These are phyloP conservation scores for Zalophus californianus DNA, from an alignment of 2,797 vertebrate genomes.

Conservation along the genomic window DNA sequence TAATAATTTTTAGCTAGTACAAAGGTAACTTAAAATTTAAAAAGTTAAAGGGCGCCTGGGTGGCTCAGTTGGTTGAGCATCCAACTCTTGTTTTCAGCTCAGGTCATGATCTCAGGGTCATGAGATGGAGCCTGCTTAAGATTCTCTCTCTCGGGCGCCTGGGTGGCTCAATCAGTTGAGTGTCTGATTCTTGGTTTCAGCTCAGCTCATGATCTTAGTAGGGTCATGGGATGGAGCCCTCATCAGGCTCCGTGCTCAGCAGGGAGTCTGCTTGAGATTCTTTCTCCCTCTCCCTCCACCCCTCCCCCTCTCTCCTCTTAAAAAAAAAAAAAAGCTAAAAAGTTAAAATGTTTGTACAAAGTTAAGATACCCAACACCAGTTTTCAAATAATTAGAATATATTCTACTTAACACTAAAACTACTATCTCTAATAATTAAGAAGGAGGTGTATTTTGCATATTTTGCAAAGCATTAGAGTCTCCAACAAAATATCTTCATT, in stretches of 20 bases:
- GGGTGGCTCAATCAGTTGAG: not conserved
- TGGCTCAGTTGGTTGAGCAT: not conserved
- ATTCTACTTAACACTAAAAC: constrained; percentile 42
- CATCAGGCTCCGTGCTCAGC: not conserved
- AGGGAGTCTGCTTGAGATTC: not conserved
- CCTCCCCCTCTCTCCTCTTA: not conserved
- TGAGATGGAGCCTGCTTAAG: not conserved
- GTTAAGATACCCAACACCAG: not conserved
- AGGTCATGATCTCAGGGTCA: not conserved
- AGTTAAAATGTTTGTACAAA: not conserved
- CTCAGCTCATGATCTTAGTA: not conserved
- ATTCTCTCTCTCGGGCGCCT: no score
- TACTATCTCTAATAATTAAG: not conserved
- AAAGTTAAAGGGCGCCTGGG: not conserved
- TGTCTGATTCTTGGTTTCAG: not conserved
- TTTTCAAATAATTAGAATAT: not conserved
- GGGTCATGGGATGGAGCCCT: not conserved
- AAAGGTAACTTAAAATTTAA: not conserved
- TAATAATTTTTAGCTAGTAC: not conserved
- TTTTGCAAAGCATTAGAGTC: not conserved
- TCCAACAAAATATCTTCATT: not conserved
- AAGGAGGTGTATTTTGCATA: constrained; percentile 9
- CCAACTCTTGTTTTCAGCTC: not conserved
- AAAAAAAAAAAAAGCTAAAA: not conserved
- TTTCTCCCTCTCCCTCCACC: not conserved